These are phyloP conservation scores for Heliconius hermathena DNA, from an alignment of 1,140 invertebrate species.

Conservation along the genomic window DNA sequence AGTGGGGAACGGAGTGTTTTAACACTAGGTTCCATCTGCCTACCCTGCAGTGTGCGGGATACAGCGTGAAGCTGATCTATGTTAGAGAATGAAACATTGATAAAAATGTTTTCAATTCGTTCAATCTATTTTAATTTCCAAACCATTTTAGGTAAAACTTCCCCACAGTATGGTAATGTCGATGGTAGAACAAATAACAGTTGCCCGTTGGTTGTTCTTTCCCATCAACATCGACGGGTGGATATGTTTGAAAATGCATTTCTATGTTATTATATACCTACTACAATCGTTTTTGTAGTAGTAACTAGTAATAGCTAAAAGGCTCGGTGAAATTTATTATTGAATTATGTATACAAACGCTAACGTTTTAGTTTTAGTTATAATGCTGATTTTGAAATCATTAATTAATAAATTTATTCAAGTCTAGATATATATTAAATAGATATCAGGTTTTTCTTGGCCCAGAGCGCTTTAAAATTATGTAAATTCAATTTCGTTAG, in stretches of 20 bases:
- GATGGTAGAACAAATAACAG: background rate
- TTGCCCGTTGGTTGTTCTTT: background rate
- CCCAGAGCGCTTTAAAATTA: no score
- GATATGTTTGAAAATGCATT: background rate
- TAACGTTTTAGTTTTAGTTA: no score
- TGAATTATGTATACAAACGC: background rate
- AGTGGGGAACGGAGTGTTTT: no score
- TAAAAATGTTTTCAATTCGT: no score
- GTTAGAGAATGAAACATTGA: no score
- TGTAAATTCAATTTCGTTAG: background rate
- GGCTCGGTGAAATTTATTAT: background rate
- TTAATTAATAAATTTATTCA: no score
- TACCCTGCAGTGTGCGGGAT: no score
- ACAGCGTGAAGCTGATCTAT: no score
- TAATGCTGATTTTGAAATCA: no score
- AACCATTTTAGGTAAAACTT: background rate
- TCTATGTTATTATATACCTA: background rate
- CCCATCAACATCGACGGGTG: background rate
- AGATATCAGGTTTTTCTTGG: no score
- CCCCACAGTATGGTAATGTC: background rate
- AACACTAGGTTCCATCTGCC: no score
- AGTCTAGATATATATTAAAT: no score
- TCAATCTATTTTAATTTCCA: background rate
- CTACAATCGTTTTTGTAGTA: background rate
- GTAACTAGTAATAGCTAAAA: background rate